Base-by-base conservation (phyloP, 2,797 vertebrate genomes). In the Tiaroga cobitis region DNA sequence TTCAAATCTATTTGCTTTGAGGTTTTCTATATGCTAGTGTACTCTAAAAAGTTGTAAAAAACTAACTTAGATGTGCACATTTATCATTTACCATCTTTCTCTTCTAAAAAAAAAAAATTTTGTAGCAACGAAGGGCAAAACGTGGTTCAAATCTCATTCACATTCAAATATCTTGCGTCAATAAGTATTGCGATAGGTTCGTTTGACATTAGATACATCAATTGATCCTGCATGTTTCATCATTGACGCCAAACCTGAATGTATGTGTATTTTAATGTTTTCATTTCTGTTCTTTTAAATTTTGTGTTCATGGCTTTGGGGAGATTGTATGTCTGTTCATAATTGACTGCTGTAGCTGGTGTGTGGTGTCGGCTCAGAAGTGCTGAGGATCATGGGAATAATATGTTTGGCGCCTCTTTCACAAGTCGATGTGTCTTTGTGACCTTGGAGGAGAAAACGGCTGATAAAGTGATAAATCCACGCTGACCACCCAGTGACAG, bases 361-460 rank as follows among this genome's bases (percentile, higher is more conserved):
- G 86, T 86, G 87, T 82, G 90, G 73, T 18, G 78, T 83, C 29
- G 67, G 77, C 79, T 77, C 19, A 54, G 86, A 86, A 86, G 80
- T 87, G 89, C 87, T 86, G 83, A 80, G 82, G 81, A 81, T 83
- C 90, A 80, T 91, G 84, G 72, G 46, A 86, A 87, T 84, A 32
- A 83, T 89, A 88, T 90, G 80, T 90, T 81, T 85, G 68, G 75
- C 80, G 69, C 46, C 82, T 85, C 80, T 82, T 85, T 86, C 81
- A 61, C 67, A 75, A 73, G 68, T 46, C 49, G 5, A n/a, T 54
- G 70, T 69, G 81, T 74, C 68, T 87, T 76, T 63, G 59, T 88
- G 88, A 89, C 90, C 87, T 90, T 83, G 75, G 77, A 68, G 68
- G 61, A 65, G 61, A 79, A 86, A 73, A 90, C 72, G 24, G 68